phyloP scores from a whole-genome alignment of 2,888 invertebrate genomes.

The Dasysyrphus albostriatus region DNA sequence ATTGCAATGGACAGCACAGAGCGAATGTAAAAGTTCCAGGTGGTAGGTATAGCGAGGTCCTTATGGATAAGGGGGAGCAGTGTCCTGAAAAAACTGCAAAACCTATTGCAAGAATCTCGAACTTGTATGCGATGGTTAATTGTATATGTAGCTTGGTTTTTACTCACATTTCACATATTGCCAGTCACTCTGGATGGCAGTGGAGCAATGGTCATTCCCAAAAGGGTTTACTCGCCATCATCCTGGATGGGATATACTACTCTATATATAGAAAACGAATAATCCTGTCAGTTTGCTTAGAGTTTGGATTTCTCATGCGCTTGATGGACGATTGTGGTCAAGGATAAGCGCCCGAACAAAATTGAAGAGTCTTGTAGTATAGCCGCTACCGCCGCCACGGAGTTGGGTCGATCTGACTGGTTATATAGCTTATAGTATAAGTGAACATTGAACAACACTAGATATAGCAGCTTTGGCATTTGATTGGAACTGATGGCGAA shows the following conservation, averaged over 20 bases:
- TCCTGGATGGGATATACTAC: too few species aligned
- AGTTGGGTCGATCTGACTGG: constrained; percentile 15
- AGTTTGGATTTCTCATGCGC: constrained; percentile 69
- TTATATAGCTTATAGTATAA: constrained; percentile 27
- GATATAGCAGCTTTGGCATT: constrained; percentile 55
- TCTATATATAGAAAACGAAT: constrained; percentile 58
- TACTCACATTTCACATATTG: constrained; percentile 47
- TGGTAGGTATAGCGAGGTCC: not conserved
- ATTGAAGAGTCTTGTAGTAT: constrained; percentile 43
- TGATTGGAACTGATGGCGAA: constrained; percentile 68
- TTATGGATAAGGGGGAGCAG: not conserved
- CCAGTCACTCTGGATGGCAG: constrained; percentile 38
- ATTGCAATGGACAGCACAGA: constrained; percentile 60
- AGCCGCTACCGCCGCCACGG: not conserved
- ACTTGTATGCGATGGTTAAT: constrained; percentile 57
- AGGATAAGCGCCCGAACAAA: constrained; percentile 69
- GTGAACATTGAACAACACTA: constrained; percentile 48
- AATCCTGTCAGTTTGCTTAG: constrained; percentile 75
- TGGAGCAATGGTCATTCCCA: constrained; percentile 39
- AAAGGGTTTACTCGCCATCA: constrained; percentile 32
- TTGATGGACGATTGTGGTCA: constrained; percentile 74
- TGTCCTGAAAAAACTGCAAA: constrained; percentile 16
- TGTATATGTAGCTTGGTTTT: constrained; percentile 59
- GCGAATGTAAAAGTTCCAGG: constrained; percentile 33
- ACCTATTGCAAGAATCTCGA: constrained; percentile 41